phyloP scores from a whole-genome alignment of 2,888 invertebrate genomes.

The Himalopsyche kuldschensis region DNA sequence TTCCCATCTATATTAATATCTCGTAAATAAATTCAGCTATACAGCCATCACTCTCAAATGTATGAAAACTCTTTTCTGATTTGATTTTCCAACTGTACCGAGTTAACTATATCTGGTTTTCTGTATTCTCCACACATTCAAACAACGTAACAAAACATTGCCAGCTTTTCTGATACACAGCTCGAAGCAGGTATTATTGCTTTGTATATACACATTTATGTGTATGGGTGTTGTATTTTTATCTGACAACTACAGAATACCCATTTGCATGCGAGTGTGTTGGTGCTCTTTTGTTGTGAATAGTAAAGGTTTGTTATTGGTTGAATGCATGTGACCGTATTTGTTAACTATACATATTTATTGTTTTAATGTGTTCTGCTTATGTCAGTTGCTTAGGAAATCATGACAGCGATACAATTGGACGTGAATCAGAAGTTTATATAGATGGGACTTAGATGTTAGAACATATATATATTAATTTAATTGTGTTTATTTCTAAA shows the following conservation, averaged over 20 bases:
- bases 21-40: too few relatives aligned
- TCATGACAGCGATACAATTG: too few relatives aligned
- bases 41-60: too few relatives aligned
- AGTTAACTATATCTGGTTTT: background rate
- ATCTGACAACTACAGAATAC: background rate
- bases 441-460: too few relatives aligned
- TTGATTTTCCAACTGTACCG: too few relatives aligned
- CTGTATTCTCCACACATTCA: background rate
- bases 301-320: background rate
- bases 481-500: too few relatives aligned
- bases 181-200: background rate
- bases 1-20: too few relatives aligned
- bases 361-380: background rate
- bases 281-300: background rate
- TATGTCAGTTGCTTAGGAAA: too few relatives aligned
- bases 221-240: background rate
- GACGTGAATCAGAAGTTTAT: too few relatives aligned
- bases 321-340: background rate
- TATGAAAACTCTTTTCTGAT: too few relatives aligned
- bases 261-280: background rate
- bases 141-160: background rate
- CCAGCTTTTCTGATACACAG: background rate
- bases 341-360: background rate
- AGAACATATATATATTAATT: too few relatives aligned
- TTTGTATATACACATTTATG: background rate